Percentiles rank a stretch among this genome's conserved stretches.
These are phyloP conservation scores for Neosilurus hyrtlii DNA, from an alignment of 2,797 vertebrate genomes.

Conservation along the genomic window DNA sequence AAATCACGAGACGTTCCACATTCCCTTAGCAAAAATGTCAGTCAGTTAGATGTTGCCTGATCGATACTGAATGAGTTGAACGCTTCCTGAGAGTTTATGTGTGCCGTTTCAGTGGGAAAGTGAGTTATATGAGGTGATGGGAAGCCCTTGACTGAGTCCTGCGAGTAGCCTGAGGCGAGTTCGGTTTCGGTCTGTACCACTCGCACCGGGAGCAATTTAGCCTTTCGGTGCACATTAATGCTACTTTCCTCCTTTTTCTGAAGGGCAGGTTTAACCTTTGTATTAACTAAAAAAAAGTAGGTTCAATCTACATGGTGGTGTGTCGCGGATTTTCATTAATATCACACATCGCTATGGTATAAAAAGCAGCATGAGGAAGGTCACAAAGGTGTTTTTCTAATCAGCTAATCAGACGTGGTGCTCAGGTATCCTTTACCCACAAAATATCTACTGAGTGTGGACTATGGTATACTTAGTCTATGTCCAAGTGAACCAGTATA, in stretches of 20 bases:
- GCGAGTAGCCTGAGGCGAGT: constrained; percentile 43
- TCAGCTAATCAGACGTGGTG: neutral
- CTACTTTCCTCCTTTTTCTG: neutral
- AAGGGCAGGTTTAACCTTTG: constrained; percentile 19
- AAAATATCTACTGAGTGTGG: too few species aligned
- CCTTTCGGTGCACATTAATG: constrained; percentile 17
- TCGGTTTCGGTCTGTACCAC: constrained; percentile 30
- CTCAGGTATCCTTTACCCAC: too few species aligned
- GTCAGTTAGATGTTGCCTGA: constrained; percentile 29
- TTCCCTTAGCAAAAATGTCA: constrained; percentile 19
- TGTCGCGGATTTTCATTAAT: neutral
- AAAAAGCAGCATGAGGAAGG: constrained; percentile 6
- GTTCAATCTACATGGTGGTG: neutral
- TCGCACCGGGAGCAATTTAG: constrained; percentile 34
- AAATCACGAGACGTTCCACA: constrained; percentile 2
- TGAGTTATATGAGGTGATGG: constrained; percentile 29
- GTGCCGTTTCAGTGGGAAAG: constrained; percentile 15
- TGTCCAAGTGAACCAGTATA: too few species aligned
- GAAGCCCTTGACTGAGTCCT: constrained; percentile 36
- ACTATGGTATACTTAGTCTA: too few species aligned
- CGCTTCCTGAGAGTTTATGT: neutral
- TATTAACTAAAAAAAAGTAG: neutral
- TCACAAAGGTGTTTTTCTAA: neutral
- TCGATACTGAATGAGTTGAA: constrained; percentile 25
- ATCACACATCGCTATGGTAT: neutral